These are phyloP conservation scores for Stichopus chloronotus DNA, from an alignment of 35 echinoderm and acorn worm species.

Conservation along the genomic window DNA sequence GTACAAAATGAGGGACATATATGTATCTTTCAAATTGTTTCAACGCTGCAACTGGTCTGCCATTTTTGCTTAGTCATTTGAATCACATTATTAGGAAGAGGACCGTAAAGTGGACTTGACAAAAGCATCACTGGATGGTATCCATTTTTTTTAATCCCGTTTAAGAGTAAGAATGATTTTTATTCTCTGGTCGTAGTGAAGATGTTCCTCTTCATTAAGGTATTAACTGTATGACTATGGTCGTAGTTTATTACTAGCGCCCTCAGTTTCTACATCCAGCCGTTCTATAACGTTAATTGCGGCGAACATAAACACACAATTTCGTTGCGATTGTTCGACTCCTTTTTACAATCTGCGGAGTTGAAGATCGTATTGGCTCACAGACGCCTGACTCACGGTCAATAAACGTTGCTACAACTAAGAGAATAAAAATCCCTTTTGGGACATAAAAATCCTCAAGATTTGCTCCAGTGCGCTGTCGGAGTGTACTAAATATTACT, in stretches of 20 bases:
- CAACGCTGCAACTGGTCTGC: too few species aligned
- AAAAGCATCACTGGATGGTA: too few species aligned
- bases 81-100: too few species aligned
- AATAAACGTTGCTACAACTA: slow-evolving; percentile 55
- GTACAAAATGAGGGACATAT: too few species aligned
- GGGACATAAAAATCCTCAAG: slow-evolving; percentile 55
- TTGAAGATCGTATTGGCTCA: slow-evolving; percentile 28
- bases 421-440: slow-evolving; percentile 55
- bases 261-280: neutral
- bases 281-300: neutral
- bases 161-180: too few species aligned
- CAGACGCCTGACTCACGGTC: slow-evolving; percentile 58
- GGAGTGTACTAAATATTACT: slow-evolving; percentile 51
- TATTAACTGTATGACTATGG: too few species aligned
- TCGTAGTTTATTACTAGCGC: neutral
- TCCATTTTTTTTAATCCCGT: too few species aligned
- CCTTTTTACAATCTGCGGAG: slow-evolving; percentile 52
- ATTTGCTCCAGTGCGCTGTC: slow-evolving; percentile 45
- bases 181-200: too few species aligned
- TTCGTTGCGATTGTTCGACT: slow-evolving; percentile 45
- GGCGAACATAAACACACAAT: neutral
- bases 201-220: too few species aligned
- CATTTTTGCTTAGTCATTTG: too few species aligned
- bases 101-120: too few species aligned
- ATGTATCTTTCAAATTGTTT: too few species aligned